Evolutionary conservation across 2,888 invertebrate genomes (phyloP), one percentile per base, ranked within the genome.

Genomic region (Acrobasis repandana): DNA sequence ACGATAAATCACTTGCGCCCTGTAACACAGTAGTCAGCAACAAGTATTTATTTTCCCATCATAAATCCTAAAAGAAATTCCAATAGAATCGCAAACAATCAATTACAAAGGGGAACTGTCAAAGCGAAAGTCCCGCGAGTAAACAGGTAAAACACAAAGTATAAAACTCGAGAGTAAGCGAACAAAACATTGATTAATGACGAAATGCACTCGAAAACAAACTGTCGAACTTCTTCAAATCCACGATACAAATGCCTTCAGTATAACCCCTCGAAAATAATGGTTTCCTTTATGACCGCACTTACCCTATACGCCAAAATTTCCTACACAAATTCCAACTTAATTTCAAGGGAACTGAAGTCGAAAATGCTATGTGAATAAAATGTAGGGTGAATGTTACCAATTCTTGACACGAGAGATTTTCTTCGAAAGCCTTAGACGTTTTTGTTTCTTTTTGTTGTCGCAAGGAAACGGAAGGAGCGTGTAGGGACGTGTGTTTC

Each of bases 141-240:
- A 83, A 89, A 81, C 90, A 90, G 90, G 90, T 90, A 86, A 85
- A 88, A 86, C 84, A 79, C 78, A 78, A 88, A 86, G 85, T 81
- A 85, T 82, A 88, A 86, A 86, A 86, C 81, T 76, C 72, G 71
- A 69, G 70, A 65, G 68, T 72, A 66, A 76, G 75, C 76, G 80
- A 90, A 92, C 91, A 91, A 90, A 91, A 90, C 90, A 88, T 86
- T 92, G 88, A 90, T 92, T 88, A 90, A 92, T 92, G 89, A 89
- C 79, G 73, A 90, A 92, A 92, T 92, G 92, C 92, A 93, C 92
- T 93, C 87, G 90, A 86, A 85, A 87, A 90, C 91, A 89, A 90
- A 92, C 91, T 91, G 91, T 91, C 91, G 91, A 92, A 91, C 86
- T 92, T 90, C 90, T 90, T 91, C 91, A 90, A 91, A 91, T 89